Evolutionary conservation across 2,888 invertebrate species (phyloP).

Genomic region (Cremastobaeus sp.): DNA sequence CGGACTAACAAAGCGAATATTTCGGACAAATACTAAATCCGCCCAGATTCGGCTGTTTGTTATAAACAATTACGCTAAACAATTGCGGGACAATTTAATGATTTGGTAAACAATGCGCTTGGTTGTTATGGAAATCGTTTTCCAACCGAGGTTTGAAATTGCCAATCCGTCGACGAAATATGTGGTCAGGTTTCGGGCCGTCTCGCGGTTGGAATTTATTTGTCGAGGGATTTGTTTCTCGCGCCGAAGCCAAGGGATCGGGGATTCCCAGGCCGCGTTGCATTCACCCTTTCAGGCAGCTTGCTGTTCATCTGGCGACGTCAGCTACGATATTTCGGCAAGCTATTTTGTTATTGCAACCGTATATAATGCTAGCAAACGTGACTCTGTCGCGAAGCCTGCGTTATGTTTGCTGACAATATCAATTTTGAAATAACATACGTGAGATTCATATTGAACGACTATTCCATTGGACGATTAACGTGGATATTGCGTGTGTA

Average conservation of each 20-base stretch:
- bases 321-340: slow-evolving; percentile 59
- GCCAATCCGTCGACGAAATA: slow-evolving; percentile 27
- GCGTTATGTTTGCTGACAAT: slow-evolving; percentile 71
- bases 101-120: slow-evolving; percentile 25
- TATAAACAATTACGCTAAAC: slow-evolving; percentile 33
- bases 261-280: too few relatives aligned
- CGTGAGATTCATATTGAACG: slow-evolving; percentile 71
- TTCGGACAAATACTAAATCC: too few relatives aligned
- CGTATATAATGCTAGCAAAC: slow-evolving; percentile 62
- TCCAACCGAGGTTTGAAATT: slow-evolving; percentile 13
- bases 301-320: slow-evolving; percentile 47
- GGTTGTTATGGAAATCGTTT: slow-evolving; percentile 24
- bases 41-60: too few relatives aligned
- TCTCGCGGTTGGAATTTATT: slow-evolving; percentile 30
- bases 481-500: slow-evolving; percentile 41
- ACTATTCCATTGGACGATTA: slow-evolving; percentile 61
- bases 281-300: slow-evolving; percentile 12
- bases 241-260: slow-evolving; percentile 4
- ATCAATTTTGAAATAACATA: slow-evolving; percentile 71
- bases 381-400: slow-evolving; percentile 57
- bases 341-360: slow-evolving; percentile 64
- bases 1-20: too few relatives aligned
- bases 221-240: neutral
- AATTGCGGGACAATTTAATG: slow-evolving; percentile 28
- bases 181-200: slow-evolving; percentile 24